Conservation (phyloP, 2,888 invertebrate species). For the Andricus quercusramuli region DNA sequence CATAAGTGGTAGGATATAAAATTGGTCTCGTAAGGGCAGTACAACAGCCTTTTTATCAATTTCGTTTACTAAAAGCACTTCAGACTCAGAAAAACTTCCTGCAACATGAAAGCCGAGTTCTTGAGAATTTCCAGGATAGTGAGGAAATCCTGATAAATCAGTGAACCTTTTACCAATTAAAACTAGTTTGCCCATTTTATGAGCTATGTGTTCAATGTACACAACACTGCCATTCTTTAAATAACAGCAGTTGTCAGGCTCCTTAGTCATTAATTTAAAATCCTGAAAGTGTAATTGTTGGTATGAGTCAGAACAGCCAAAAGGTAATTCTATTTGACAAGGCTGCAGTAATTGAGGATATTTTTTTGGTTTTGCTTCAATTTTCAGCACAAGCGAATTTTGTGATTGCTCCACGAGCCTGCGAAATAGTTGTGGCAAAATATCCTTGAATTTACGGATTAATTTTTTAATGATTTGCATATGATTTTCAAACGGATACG, state of each 20-base stretch:
- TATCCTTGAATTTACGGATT: neutral
- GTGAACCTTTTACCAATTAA: slow-evolving; percentile 9
- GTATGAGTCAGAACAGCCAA: neutral
- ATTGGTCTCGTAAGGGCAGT: too few relatives aligned
- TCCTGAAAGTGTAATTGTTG: neutral
- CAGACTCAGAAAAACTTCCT: too few relatives aligned
- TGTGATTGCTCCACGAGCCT: neutral
- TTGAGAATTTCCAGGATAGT: slow-evolving; percentile 18
- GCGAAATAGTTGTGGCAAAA: slow-evolving; percentile 21
- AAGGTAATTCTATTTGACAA: too few relatives aligned
- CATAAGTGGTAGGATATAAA: too few relatives aligned
- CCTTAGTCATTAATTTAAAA: neutral
- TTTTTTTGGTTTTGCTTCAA: neutral
- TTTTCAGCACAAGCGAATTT: neutral
- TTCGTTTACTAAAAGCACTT: too few relatives aligned
- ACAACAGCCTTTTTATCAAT: too few relatives aligned
- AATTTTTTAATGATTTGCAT: neutral
- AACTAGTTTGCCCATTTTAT: neutral
- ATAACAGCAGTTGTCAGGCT: slow-evolving; percentile 10
- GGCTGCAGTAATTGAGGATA: neutral
- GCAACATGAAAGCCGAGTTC: neutral
- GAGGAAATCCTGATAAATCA: neutral
- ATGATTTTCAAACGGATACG: slow-evolving; percentile 11
- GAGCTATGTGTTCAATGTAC: neutral
- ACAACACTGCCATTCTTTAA: neutral